Evolutionary conservation across 2,113 vertebrate genomes (phyloP).

Genomic region (Speoplatyrhinus poulsoni): DNA sequence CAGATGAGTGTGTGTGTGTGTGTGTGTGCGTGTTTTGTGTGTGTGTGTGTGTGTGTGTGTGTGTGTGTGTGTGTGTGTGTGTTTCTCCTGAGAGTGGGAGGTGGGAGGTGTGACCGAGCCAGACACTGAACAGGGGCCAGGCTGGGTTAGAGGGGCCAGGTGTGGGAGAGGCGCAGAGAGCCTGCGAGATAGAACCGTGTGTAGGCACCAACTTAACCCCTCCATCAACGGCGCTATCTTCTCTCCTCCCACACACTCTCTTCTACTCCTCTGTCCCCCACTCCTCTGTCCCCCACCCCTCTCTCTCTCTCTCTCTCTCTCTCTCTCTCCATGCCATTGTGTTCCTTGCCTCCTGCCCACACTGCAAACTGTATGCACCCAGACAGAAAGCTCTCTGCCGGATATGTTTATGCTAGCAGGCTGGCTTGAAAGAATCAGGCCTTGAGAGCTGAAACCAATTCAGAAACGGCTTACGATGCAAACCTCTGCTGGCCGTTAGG

Average conservation of each 20-base stretch:
- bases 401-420: conserved; percentile 62
- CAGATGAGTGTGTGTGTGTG: not conserved
- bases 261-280: conserved; percentile 67
- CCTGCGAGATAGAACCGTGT: conserved; percentile 71
- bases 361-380: conserved; percentile 67
- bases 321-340: conserved; percentile 67
- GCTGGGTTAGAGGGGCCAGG: conserved; percentile 69
- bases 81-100: conserved; percentile 68
- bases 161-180: conserved; percentile 70
- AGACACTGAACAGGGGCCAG: conserved; percentile 71
- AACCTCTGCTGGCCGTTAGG: too few species aligned
- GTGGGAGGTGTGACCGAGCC: conserved; percentile 72
- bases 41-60: too few species aligned
- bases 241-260: conserved; percentile 70
- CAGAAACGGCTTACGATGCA: too few species aligned
- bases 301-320: conserved; percentile 64
- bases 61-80: conserved; percentile 31
- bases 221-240: conserved; percentile 63
- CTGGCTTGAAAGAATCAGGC: conserved; percentile 65
- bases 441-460: too few species aligned
- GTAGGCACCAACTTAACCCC: conserved; percentile 73
- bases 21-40: not conserved
- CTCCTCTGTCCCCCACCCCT: conserved; percentile 48
- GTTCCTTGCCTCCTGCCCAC: conserved; percentile 73
- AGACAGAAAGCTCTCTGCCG: conserved; percentile 55